Base-by-base conservation (phyloP, 1,140 invertebrate species). In the Aphelenchoides besseyi region DNA sequence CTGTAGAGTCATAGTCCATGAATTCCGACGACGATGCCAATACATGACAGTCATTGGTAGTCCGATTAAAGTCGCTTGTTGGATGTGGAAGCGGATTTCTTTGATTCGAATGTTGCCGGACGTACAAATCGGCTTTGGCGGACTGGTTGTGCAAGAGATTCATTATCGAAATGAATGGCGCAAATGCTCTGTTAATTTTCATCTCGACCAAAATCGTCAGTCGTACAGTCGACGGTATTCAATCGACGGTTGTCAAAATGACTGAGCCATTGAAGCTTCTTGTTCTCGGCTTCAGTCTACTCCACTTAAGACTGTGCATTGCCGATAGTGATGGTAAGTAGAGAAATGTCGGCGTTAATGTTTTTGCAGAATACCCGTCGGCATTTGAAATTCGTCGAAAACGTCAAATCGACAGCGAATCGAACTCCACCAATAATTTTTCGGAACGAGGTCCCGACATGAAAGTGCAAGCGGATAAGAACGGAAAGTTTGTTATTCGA, bases 401-500 rank as follows among this genome's bases (percentile, higher is more conserved):
- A 48, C 41, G 41, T 12, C 23, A 23, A 48, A 23, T 12, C 12
- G 41, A 23, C 41, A 23, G 41, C 41, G 41, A 48, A 16, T 48
- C 41, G 12, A 48, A 48, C 41, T 48, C 41, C 12, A 48, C 41
- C 23, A n/a, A n/a, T n/a, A n/a, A n/a, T n/a, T 48, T 48, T 23
- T 16, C 41, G 41, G 23, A 48, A 16, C 41, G 41, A 12, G 41
- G 41, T 12, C 41, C 41, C 12, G 41, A 48, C 41, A 48, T 48
- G 41, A 23, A 48, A 23, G 23, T 59, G 55, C 5, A 53, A 53
- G 26, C 33, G 12, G 69, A 70, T 33, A 37, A 29, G 18, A 36
- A 67, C 33, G 69, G 69, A 26, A 70, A 70, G 5, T 29, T 72
- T 0, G 33, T 74, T n/a, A 68, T 77, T 30, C 73, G 74, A 67